A percentile compares a stretch with the other conserved stretches of the same genome.
phyloP scores from a whole-genome alignment of 2,888 invertebrate species.

The Hyposoter dolosus region DNA sequence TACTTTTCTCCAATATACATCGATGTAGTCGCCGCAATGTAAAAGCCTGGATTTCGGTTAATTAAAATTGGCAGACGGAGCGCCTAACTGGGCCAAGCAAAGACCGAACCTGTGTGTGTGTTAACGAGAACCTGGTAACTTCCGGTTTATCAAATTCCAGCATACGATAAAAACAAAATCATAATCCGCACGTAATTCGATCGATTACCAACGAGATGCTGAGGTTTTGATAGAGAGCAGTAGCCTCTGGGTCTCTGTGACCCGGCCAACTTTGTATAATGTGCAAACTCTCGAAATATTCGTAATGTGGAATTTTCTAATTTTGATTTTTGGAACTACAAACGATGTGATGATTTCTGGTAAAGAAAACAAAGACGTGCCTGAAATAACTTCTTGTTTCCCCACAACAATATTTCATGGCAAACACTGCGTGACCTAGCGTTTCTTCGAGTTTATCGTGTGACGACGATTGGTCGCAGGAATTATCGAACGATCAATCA shows the following conservation, averaged over 20 bases:
- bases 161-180: not conserved
- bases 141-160: slow-evolving; percentile 19
- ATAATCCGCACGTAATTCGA: not conserved
- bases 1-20: slow-evolving; percentile 1
- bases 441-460: slow-evolving; percentile 8
- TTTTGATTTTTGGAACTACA: not conserved
- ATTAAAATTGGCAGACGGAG: slow-evolving; percentile 60
- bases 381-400: not conserved
- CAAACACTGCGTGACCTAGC: not conserved
- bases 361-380: not conserved
- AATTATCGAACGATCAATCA: slow-evolving; percentile 34
- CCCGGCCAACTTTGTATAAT: not conserved
- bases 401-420: not conserved
- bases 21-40: slow-evolving; percentile 7
- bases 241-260: too few species aligned
- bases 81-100: slow-evolving; percentile 42
- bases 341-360: not conserved
- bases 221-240: too few species aligned
- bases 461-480: not conserved
- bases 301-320: too few species aligned
- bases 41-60: slow-evolving; percentile 60
- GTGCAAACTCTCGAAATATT: not conserved
- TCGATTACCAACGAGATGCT: too few species aligned
- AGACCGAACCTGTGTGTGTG: not conserved
- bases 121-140: slow-evolving; percentile 25